Conservation (phyloP, 2,888 invertebrate genomes). For the Ptychoptera albimana region DNA sequence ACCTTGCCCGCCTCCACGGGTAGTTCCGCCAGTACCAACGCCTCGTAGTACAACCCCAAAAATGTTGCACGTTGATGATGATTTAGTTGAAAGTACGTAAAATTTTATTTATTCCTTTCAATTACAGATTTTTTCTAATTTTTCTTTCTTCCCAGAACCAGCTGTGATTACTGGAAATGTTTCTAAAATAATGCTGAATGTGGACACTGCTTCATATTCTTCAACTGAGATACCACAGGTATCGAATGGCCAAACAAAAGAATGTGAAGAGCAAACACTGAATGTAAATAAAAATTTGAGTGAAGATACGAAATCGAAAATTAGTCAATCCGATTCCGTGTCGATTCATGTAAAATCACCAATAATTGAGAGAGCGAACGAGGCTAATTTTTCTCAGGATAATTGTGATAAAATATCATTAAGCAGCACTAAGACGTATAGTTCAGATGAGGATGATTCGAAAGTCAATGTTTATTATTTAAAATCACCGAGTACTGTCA, state of each 20-base stretch:
- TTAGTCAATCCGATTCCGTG: too few species aligned
- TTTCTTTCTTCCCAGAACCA: neutral
- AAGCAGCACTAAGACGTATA: constrained; percentile 6
- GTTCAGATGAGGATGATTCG: constrained; percentile 27
- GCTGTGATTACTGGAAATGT: constrained; percentile 1
- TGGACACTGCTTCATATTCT: neutral
- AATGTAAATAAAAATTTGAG: neutral
- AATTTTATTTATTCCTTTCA: neutral
- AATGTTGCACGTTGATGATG: neutral
- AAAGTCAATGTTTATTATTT: constrained; percentile 27
- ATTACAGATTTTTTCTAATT: neutral
- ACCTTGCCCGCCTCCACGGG: constrained; percentile 23
- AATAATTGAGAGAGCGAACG: too few species aligned
- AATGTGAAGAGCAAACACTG: neutral
- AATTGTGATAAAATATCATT: too few species aligned
- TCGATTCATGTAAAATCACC: too few species aligned
- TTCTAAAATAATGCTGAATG: constrained; percentile 9
- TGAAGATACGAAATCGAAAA: too few species aligned
- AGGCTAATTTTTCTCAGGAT: too few species aligned
- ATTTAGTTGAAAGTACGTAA: neutral
- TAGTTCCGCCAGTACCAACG: constrained; percentile 15
- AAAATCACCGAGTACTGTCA: constrained; percentile 12
- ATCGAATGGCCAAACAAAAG: neutral
- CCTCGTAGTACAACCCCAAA: constrained; percentile 9
- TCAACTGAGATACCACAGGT: neutral